Base-by-base conservation (phyloP, 2,888 invertebrate species). In the Caenorhabditis sinica region DNA sequence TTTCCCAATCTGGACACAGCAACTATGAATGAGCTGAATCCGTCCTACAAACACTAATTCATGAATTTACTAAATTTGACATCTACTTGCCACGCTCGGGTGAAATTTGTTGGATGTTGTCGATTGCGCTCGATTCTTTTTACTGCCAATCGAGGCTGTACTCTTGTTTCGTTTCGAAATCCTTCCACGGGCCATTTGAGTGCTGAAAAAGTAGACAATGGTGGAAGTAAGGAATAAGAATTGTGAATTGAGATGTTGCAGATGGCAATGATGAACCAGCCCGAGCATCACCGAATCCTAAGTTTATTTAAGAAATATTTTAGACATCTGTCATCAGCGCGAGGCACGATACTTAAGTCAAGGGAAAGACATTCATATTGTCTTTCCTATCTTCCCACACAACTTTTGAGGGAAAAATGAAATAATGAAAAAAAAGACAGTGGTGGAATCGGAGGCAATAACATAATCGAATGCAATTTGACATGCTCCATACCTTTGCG, bases 181-280 rank as follows among this genome's bases (percentile, higher is more conserved):
- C 56, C 76, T 71, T 43, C 71, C 71, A 53, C 82, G 82, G 25
- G 63, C 51, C 82, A 82, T 82, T 76, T 71, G 76, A 58, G 65
- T 65, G 58, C 80, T 80, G 60, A 20, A 79, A 79, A 53, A 5
- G 36, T 40, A 13, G 13, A 40, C 8, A 2, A 40, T 40, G 2
- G 13, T 11, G 13, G 13, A 25, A 13, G 13, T n/a, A n/a, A 13
- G 13, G 40, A 40, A 1, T 43, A 3, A 40, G 11, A 15, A n/a
- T 11, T 28, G 28, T 0, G 28, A 61, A 11, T n/a, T 43, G 25
- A 9, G 11, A 40, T 11, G 9, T 28, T 25, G 65, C 28, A 28
- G 65, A 25, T 40, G 49, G 25, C 4, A 4, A 40, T 11, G 13
- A 13, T n/a, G 61, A 49, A 49, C 33, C 61, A 49, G 72, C 5